Conservation (phyloP, 2,888 invertebrate species). For the Ochropleura plecta region DNA sequence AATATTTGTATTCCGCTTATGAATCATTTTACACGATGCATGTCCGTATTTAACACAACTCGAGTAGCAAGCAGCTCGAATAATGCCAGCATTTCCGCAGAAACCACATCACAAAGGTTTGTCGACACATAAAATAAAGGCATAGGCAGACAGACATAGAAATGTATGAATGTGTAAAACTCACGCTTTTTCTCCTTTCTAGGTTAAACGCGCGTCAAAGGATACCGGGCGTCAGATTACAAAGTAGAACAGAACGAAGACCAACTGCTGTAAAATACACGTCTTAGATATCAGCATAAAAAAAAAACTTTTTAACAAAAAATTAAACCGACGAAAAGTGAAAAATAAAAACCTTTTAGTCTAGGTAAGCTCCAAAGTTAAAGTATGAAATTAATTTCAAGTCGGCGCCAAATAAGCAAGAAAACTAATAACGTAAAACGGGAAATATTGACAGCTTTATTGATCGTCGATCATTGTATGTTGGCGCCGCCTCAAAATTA, state of each 20-base stretch:
- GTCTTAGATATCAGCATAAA: too few species aligned
- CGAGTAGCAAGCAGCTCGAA: background rate
- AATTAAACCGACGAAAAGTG: too few species aligned
- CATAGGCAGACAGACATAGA: conserved; percentile 5
- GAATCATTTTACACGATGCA: conserved; percentile 3
- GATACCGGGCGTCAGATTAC: conserved; percentile 27
- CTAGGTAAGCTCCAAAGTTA: too few species aligned
- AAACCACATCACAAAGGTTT: conserved; percentile 24
- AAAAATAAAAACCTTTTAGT: too few species aligned
- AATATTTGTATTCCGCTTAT: background rate
- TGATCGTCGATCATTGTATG: too few species aligned
- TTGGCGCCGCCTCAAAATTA: too few species aligned
- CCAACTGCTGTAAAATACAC: background rate
- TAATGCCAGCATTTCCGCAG: background rate
- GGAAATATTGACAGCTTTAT: too few species aligned
- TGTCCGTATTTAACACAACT: background rate
- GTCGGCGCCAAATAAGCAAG: too few species aligned
- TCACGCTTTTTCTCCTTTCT: conserved; percentile 53
- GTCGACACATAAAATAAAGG: background rate
- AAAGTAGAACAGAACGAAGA: conserved; percentile 13
- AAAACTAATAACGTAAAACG: too few species aligned
- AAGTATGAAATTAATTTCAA: too few species aligned
- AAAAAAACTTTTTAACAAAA: too few species aligned
- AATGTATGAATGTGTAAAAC: conserved; percentile 16
- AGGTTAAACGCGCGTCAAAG: conserved; percentile 57